phyloP scores from a whole-genome alignment of 1,140 invertebrate species.

The Drosophila watanabei region DNA sequence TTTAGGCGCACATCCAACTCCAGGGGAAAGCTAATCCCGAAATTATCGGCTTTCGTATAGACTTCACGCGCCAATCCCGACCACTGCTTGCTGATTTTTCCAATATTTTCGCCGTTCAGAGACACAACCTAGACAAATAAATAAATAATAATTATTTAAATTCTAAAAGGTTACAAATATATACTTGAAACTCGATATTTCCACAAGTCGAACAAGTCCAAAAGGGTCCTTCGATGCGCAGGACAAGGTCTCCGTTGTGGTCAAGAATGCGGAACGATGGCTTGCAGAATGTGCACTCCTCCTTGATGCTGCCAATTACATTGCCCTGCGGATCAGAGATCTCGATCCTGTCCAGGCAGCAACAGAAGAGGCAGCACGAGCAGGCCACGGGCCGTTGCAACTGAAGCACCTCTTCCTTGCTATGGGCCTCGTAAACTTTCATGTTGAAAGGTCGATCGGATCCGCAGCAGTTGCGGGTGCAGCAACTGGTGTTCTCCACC shows the following conservation, averaged over 20 bases:
- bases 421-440: conserved; percentile 92
- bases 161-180: background rate
- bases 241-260: conserved; percentile 90
- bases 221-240: conserved; percentile 94
- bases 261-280: conserved; percentile 93
- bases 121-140: conserved; percentile 87
- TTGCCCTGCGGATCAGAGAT: conserved; percentile 90
- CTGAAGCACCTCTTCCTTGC: conserved; percentile 91
- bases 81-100: conserved; percentile 93
- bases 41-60: conserved; percentile 92
- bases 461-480: conserved; percentile 92
- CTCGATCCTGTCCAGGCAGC: conserved; percentile 94
- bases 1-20: conserved; percentile 94
- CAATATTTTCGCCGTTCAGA: conserved; percentile 89
- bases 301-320: conserved; percentile 91
- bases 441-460: conserved; percentile 93
- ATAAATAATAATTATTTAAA: background rate
- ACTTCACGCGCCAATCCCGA: conserved; percentile 89
- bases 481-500: conserved; percentile 93
- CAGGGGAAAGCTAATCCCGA: conserved; percentile 92
- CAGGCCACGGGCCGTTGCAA: conserved; percentile 91
- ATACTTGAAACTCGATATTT: conserved; percentile 90
- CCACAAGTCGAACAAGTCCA: conserved; percentile 93
- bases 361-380: conserved; percentile 92
- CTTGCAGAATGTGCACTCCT: conserved; percentile 93